phyloP scores from a whole-genome alignment of 2,888 invertebrate species.

The Perizoma flavofasciatum region DNA sequence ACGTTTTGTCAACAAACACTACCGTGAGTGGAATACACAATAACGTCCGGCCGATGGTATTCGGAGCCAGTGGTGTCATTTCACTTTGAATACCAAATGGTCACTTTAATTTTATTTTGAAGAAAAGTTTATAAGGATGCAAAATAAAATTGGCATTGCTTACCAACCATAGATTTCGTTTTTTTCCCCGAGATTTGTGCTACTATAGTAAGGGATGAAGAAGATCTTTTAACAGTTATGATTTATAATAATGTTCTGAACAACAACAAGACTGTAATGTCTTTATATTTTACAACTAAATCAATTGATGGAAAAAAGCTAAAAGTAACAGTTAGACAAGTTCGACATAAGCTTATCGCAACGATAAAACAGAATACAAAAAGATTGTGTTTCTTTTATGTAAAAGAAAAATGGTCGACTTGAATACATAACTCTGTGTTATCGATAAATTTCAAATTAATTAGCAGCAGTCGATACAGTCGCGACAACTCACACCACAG shows the following conservation, averaged over 20 bases:
- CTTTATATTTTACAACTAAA: too few species aligned
- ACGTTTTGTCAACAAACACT: slow-evolving; percentile 59
- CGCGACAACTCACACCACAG: slow-evolving; percentile 43
- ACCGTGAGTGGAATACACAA: slow-evolving; percentile 55
- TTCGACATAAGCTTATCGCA: slow-evolving; percentile 21
- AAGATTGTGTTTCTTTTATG: slow-evolving; percentile 50
- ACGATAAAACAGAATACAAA: slow-evolving; percentile 36
- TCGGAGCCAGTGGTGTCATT: slow-evolving; percentile 22
- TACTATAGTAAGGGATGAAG: too few species aligned
- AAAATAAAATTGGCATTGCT: background rate
- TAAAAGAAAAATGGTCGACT: slow-evolving; percentile 37
- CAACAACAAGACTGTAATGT: too few species aligned
- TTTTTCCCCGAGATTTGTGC: too few species aligned
- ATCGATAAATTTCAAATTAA: slow-evolving; percentile 49
- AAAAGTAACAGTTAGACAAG: background rate
- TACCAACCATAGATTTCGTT: too few species aligned
- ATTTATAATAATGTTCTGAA: too few species aligned
- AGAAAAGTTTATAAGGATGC: background rate
- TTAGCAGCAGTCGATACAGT: slow-evolving; percentile 42
- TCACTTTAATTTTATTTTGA: background rate
- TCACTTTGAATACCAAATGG: slow-evolving; percentile 11
- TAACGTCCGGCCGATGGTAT: slow-evolving; percentile 53
- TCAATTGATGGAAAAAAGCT: background rate
- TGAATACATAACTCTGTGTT: slow-evolving; percentile 45
- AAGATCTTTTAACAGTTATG: too few species aligned